Evolutionary conservation across 2,113 vertebrate genomes (phyloP), one percentile per base, ranked within the genome.

Genomic region (Chionis minor): DNA sequence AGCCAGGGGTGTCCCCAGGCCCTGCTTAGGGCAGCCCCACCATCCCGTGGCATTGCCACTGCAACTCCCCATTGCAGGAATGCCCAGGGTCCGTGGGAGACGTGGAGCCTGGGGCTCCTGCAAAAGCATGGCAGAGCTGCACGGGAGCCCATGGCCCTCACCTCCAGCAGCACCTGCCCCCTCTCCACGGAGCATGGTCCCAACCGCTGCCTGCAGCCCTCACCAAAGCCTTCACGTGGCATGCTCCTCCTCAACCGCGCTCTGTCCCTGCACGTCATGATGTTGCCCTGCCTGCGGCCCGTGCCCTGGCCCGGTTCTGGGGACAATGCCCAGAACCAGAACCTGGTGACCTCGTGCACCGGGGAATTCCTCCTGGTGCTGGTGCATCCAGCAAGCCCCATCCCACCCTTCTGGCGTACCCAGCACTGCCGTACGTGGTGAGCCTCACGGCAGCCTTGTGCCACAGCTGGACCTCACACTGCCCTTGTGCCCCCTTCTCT

Each of bases 371-470:
- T 38, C 44, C 23, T 17, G 42, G 30, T 20, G 28, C n/a, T 5
- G 24, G 16, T 26, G 38, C 16, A 16, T 7, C 54, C 0, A 0
- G 33, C 9, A 8, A 44, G 35, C 26, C 44, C 54, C 0, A 0
- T 58, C 24, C 28, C 2, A 2, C 61, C 28, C 8, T 2, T 1
- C 32, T 16, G 26, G 10, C 38, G 3, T 12, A 38, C 21, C 42
- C 45, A 20, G n/a, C 18, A 5, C 49, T 8, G n/a, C 5, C 2
- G 0, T 10, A 22, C 0, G 1, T 1, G n/a, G 32, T 5, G 40
- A 49, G 42, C 23, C 49, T 32, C 10, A 20, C 0, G 4, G 45
- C n/a, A 17, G 2, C 49, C 56, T 78, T 0, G 4, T 51, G 65
- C 35, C 32, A 17, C 3, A 14, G 40, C 66, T 33, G 65, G 26